phyloP scores from a whole-genome alignment of 2,797 vertebrate species.

The Acanthurus leucopareius region DNA sequence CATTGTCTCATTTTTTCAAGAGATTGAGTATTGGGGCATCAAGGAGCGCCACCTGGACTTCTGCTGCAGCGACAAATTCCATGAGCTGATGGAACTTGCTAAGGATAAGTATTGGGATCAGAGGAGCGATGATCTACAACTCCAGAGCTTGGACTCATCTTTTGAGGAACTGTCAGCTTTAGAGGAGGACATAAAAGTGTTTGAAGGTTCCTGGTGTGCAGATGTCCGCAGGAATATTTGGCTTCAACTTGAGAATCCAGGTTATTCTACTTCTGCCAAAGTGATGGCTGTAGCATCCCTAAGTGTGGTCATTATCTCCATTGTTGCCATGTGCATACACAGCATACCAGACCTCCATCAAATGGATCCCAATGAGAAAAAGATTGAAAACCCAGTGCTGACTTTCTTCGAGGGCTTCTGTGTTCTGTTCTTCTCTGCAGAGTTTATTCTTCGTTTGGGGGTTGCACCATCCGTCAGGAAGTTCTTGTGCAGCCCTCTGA shows the following conservation, averaged over 20 bases:
- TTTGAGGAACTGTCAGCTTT: conserved; percentile 87
- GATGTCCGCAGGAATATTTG: conserved; percentile 90
- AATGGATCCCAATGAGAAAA: conserved; percentile 85
- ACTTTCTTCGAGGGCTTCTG: conserved; percentile 91
- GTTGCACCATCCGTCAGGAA: conserved; percentile 90
- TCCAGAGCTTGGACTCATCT: conserved; percentile 85
- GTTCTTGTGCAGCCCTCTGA: conserved; percentile 92
- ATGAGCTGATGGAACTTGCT: conserved; percentile 89
- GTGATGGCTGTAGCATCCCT: conserved; percentile 90
- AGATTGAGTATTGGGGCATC: conserved; percentile 98
- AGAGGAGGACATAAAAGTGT: conserved; percentile 90
- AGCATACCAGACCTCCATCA: conserved; percentile 94
- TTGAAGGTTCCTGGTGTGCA: conserved; percentile 89
- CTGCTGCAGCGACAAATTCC: conserved; percentile 92
- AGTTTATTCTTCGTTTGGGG: conserved; percentile 89
- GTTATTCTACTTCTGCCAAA: conserved; percentile 90
- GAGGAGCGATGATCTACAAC: conserved; percentile 83
- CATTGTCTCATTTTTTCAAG: conserved; percentile 94
- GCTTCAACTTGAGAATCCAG: conserved; percentile 94
- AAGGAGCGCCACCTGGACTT: conserved; percentile 91
- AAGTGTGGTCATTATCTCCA: conserved; percentile 91
- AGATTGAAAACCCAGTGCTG: conserved; percentile 89
- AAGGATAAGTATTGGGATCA: conserved; percentile 87
- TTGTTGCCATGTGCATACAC: conserved; percentile 95
- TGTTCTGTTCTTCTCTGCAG: conserved; percentile 91